A percentile compares a stretch with the other conserved stretches of the same genome.
Evolutionary conservation across 2,888 invertebrate species (phyloP).

Genomic region (Cylloceria caligata): DNA sequence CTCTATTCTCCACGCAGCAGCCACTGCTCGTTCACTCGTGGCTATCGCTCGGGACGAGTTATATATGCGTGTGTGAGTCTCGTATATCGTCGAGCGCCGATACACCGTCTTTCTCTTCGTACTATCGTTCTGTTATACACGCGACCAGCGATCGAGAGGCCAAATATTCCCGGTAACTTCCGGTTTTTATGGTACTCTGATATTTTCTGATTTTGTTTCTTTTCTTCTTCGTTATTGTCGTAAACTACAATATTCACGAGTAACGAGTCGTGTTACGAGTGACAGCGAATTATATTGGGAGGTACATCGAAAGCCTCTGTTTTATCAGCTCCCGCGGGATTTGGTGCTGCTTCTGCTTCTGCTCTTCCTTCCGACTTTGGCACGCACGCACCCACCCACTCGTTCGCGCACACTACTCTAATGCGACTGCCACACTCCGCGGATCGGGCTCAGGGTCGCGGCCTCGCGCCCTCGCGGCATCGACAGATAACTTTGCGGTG

Average conservation of each 20-base stretch:
- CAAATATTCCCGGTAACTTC: neutral
- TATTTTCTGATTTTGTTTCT: neutral
- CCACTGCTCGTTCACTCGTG: slow-evolving; percentile 29
- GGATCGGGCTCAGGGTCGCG: slow-evolving; percentile 69
- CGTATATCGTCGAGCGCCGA: slow-evolving; percentile 7
- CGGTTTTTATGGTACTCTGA: neutral
- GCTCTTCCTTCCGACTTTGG: slow-evolving; percentile 35
- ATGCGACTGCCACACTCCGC: slow-evolving; percentile 43
- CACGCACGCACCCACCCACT: slow-evolving; percentile 53
- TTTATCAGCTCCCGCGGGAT: neutral
- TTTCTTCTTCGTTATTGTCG: neutral
- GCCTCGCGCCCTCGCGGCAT: slow-evolving; percentile 68
- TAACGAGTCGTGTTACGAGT: neutral
- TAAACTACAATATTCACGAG: neutral
- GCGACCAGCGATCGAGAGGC: neutral
- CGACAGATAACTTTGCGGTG: slow-evolving; percentile 39
- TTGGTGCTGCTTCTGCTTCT: slow-evolving; percentile 3
- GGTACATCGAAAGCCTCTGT: slow-evolving; percentile 17
- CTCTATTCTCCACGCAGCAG: neutral
- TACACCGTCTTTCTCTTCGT: neutral
- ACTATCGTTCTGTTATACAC: neutral
- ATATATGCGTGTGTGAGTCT: neutral
- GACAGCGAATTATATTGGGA: neutral
- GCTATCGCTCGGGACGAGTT: slow-evolving; percentile 40
- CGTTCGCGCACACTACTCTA: slow-evolving; percentile 60